phyloP scores from a whole-genome alignment of 2,797 vertebrate genomes.

The Harpagifer antarcticus region DNA sequence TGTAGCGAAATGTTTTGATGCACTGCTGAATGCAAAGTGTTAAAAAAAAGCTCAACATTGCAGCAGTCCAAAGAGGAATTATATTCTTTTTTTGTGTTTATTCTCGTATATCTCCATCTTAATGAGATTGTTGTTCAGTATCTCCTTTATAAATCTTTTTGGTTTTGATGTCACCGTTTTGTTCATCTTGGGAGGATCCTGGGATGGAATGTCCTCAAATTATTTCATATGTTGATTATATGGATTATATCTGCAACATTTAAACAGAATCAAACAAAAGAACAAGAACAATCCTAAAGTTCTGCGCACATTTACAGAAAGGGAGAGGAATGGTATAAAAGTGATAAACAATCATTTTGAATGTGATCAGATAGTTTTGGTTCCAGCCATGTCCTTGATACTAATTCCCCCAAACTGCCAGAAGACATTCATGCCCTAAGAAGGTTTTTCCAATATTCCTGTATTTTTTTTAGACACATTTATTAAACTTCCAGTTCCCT shows the following conservation, averaged over 20 bases:
- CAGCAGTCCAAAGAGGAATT: too few species aligned
- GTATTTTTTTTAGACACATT: constrained; percentile 20
- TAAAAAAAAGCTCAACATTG: background rate
- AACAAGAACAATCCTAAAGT: background rate
- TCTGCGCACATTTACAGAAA: constrained; percentile 5
- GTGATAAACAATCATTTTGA: constrained; percentile 17
- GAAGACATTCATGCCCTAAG: constrained; percentile 18
- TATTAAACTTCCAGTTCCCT: constrained; percentile 38
- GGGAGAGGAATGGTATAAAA: constrained; percentile 2
- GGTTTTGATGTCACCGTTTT: too few species aligned
- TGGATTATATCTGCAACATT: too few species aligned
- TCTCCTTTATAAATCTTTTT: too few species aligned
- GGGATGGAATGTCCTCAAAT: too few species aligned
- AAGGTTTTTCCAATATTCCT: constrained; percentile 32
- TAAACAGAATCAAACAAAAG: too few species aligned
- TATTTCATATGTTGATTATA: too few species aligned
- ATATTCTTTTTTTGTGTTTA: too few species aligned
- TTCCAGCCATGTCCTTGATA: constrained; percentile 10
- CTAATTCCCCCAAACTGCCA: constrained; percentile 17
- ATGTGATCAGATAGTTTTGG: constrained; percentile 20
- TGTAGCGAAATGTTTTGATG: constrained; percentile 43
- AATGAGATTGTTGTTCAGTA: too few species aligned
- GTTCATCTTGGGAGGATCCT: too few species aligned
- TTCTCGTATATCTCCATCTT: too few species aligned
- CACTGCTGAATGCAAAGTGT: constrained; percentile 38